Conservation (phyloP, 2,888 invertebrate species). For the Eucriotettix oculatus region DNA sequence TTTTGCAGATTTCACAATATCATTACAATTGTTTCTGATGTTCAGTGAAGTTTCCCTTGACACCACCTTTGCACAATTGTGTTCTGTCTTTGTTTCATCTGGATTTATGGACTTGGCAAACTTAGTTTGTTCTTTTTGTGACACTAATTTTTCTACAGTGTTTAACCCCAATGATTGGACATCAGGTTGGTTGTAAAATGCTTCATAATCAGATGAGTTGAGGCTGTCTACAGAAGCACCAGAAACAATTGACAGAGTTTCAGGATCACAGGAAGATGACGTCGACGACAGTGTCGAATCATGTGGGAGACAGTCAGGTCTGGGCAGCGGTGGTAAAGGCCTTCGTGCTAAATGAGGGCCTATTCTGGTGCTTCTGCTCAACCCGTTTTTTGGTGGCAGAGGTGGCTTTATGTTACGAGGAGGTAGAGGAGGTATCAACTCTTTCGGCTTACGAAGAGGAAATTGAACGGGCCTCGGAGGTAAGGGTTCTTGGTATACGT, state of each 20-base stretch:
- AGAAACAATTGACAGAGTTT: constrained; percentile 18
- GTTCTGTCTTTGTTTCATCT: too few species aligned
- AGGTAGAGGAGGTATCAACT: constrained; percentile 23
- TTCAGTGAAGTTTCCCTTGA: too few species aligned
- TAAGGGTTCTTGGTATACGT: constrained; percentile 8
- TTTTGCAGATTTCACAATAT: neutral
- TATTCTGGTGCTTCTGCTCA: constrained; percentile 10
- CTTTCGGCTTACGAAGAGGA: constrained; percentile 6
- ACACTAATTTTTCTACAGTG: neutral
- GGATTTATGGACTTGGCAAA: neutral
- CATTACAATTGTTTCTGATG: too few species aligned
- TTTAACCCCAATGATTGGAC: neutral
- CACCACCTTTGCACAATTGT: too few species aligned
- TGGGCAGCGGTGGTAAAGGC: constrained; percentile 18
- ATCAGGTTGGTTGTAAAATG: constrained; percentile 17
- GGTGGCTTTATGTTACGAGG: constrained; percentile 20
- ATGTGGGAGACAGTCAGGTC: neutral
- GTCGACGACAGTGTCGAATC: constrained; percentile 10
- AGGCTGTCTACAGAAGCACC: constrained; percentile 34
- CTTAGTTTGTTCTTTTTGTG: neutral
- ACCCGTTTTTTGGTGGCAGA: constrained; percentile 18
- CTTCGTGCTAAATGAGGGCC: constrained; percentile 21
- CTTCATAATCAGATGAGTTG: constrained; percentile 33
- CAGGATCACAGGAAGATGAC: constrained; percentile 16
- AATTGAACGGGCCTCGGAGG: constrained; percentile 11